Evolutionary conservation across 2,113 vertebrate species (phyloP).

Genomic region (Chascanopsetta lugubris): DNA sequence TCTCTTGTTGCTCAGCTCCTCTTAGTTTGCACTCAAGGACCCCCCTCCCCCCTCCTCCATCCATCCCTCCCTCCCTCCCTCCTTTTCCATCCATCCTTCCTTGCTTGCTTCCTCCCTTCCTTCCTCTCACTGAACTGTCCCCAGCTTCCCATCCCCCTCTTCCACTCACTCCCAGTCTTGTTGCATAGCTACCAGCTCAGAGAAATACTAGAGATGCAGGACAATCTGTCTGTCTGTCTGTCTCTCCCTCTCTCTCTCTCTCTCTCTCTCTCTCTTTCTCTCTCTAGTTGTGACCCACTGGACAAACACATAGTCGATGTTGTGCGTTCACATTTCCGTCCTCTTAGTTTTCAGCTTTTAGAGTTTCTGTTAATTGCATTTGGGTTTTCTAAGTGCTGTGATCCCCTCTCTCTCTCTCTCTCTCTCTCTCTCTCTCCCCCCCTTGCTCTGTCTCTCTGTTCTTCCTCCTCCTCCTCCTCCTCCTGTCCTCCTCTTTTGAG

Average conservation of each 20-base stretch:
- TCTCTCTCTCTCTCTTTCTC: constrained; percentile 20
- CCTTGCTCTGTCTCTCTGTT: constrained; percentile 19
- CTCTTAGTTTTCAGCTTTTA: constrained; percentile 18
- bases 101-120: constrained; percentile 39
- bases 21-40: constrained; percentile 55
- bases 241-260: constrained; percentile 36
- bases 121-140: constrained; percentile 69
- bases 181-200: constrained; percentile 83
- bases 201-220: constrained; percentile 78
- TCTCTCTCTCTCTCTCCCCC: constrained; percentile 26
- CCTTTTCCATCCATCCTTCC: background rate
- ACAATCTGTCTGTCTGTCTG: constrained; percentile 73
- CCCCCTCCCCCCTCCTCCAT: constrained; percentile 19
- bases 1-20: constrained; percentile 32
- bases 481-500: constrained; percentile 72
- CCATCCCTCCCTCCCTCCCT: no score
- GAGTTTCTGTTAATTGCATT: constrained; percentile 41
- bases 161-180: constrained; percentile 77
- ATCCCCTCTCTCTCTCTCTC: constrained; percentile 36
- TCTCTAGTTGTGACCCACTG: constrained; percentile 64
- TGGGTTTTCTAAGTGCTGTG: constrained; percentile 57
- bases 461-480: constrained; percentile 46
- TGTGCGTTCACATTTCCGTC: constrained; percentile 15
- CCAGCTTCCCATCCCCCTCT: constrained; percentile 75
- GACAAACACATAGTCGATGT: constrained; percentile 20